Evolutionary conservation across 2,888 invertebrate species (phyloP).

Genomic region (Polia nebulosa): DNA sequence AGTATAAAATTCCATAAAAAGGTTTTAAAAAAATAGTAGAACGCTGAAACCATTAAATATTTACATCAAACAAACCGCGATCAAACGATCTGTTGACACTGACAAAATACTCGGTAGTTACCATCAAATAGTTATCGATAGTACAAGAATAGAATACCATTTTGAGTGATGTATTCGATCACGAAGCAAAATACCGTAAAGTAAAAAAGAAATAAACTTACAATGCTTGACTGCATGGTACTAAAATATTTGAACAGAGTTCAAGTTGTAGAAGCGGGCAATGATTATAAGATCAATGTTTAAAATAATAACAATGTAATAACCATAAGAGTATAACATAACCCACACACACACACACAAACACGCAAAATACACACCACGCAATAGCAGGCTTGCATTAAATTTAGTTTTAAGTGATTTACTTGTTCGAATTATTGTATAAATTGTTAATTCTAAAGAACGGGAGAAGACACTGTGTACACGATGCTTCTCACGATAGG

Average conservation of each 20-base stretch:
- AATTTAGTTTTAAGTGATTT: too few relatives aligned
- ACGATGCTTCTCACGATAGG: too few relatives aligned
- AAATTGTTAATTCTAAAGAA: too few relatives aligned
- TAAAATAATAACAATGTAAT: not conserved
- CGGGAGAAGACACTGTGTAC: too few relatives aligned
- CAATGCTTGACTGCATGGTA: not conserved
- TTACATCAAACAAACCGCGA: slow-evolving; percentile 44
- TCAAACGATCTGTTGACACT: slow-evolving; percentile 19
- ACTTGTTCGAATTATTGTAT: too few relatives aligned
- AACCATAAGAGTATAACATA: too few relatives aligned
- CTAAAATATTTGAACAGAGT: not conserved
- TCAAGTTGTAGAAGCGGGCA: not conserved
- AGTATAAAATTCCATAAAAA: not conserved
- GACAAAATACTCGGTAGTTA: slow-evolving; percentile 43
- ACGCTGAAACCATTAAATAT: slow-evolving; percentile 34
- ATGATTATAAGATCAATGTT: not conserved
- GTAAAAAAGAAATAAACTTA: not conserved
- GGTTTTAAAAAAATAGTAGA: slow-evolving; percentile 5
- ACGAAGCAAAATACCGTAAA: slow-evolving; percentile 2
- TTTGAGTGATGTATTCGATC: slow-evolving; percentile 28
- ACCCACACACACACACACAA: too few relatives aligned
- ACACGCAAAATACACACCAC: too few relatives aligned
- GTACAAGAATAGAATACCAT: not conserved
- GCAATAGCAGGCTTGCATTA: too few relatives aligned
- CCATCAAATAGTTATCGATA: slow-evolving; percentile 23